A percentile compares a stretch with the other conserved stretches of the same genome.
phyloP scores from a whole-genome alignment of 2,797 vertebrate species.

The Typhlichthys subterraneus region DNA sequence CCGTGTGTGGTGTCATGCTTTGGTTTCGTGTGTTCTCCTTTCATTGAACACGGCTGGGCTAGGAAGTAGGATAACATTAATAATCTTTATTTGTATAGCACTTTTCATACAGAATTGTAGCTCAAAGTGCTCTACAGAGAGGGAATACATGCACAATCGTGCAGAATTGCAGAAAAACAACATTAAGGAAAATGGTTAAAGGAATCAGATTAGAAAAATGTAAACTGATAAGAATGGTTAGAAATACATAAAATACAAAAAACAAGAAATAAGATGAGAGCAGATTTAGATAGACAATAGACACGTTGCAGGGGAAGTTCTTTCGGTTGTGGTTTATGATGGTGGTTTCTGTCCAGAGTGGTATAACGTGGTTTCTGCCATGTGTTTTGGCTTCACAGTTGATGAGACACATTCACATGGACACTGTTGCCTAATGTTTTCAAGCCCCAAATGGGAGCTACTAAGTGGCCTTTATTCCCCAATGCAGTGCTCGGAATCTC shows the following conservation, averaged over 20 bases:
- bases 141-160: too few species aligned
- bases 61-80: conserved; percentile 6
- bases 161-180: too few species aligned
- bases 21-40: conserved; percentile 38
- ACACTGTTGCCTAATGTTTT: conserved; percentile 37
- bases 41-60: conserved; percentile 42
- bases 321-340: conserved; percentile 53
- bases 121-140: too few species aligned
- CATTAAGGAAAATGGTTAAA: too few species aligned
- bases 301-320: conserved; percentile 6
- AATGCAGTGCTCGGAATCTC: conserved; percentile 4
- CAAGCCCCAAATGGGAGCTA: conserved; percentile 22
- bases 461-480: conserved; percentile 21
- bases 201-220: too few species aligned
- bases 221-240: too few species aligned
- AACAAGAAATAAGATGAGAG: too few species aligned
- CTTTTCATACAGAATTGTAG: too few species aligned
- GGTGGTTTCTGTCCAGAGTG: conserved; percentile 35
- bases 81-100: too few species aligned
- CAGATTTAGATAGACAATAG: too few species aligned
- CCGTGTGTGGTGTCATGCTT: conserved; percentile 46
- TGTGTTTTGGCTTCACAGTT: conserved; percentile 51
- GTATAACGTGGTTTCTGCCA: conserved; percentile 33
- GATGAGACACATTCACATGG: conserved; percentile 37
- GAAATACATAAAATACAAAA: too few species aligned